Conservation (phyloP, 1,140 invertebrate species). For the Drosophila parvula region DNA sequence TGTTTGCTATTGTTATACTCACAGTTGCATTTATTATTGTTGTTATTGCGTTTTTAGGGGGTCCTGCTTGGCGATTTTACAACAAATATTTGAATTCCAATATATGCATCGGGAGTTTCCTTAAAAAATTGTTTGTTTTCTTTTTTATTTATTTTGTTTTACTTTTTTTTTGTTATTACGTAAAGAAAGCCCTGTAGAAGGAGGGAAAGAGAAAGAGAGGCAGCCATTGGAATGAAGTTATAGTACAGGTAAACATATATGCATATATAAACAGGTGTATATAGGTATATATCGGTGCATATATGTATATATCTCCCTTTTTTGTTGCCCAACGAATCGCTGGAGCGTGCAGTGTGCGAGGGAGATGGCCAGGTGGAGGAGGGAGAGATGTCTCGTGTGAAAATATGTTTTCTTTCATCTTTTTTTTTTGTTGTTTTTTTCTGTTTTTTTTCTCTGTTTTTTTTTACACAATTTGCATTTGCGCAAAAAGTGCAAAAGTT, state of each 20-base stretch:
- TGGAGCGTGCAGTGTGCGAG: constrained; percentile 65
- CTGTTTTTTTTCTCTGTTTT: not conserved
- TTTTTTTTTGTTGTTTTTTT: constrained; percentile 25
- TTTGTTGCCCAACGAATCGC: constrained; percentile 54
- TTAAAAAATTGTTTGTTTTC: not conserved
- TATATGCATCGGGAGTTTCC: constrained; percentile 4
- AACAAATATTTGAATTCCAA: constrained; percentile 68
- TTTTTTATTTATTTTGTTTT: constrained; percentile 10
- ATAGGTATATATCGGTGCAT: constrained; percentile 15
- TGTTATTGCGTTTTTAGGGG: constrained; percentile 24
- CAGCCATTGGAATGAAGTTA: constrained; percentile 71
- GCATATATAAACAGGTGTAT: constrained; percentile 23
- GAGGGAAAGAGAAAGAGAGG: constrained; percentile 3
- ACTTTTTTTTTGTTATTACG: constrained; percentile 23
- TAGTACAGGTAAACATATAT: constrained; percentile 32
- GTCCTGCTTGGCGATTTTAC: constrained; percentile 18
- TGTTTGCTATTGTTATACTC: not conserved
- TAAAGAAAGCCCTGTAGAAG: not conserved
- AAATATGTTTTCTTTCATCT: constrained; percentile 69
- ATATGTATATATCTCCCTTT: constrained; percentile 25
- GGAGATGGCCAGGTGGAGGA: not conserved
- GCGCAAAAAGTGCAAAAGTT: constrained; percentile 80
- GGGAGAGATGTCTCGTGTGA: constrained; percentile 56
- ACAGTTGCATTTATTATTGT: constrained; percentile 26
- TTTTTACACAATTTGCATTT: constrained; percentile 79